These are phyloP conservation scores for human (Homo sapiens) DNA, from an alignment of 2,113 vertebrate species.

Conservation along the genomic window DNA sequence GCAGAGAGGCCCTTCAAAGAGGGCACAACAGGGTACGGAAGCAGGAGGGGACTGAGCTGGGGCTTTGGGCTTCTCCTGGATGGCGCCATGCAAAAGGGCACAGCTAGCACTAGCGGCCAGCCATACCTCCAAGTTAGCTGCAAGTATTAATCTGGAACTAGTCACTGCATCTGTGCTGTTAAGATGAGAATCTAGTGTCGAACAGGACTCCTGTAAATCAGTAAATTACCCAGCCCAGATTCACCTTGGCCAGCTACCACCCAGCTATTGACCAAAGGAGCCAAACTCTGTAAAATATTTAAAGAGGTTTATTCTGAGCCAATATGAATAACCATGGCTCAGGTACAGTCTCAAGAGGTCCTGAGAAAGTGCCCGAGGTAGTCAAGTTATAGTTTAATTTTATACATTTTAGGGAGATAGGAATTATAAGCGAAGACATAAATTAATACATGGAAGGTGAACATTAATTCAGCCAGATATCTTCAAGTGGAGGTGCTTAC, in stretches of 20 bases:
- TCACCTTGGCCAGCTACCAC: not conserved
- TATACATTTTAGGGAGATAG: no score
- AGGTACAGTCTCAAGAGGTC: no score
- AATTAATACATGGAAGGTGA: no score
- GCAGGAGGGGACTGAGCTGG: not conserved
- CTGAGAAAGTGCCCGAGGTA: no score
- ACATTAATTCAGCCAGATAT: no score
- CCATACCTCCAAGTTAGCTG: fast-evolving
- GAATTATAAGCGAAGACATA: no score
- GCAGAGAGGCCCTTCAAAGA: not conserved
- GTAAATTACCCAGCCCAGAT: not conserved
- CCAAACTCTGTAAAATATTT: not conserved
- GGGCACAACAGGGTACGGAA: fast-evolving
- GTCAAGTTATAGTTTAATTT: no score
- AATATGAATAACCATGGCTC: no score
- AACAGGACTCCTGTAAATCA: not conserved
- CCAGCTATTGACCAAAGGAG: not conserved
- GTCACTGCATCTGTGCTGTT: not conserved
- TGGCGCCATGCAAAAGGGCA: not conserved
- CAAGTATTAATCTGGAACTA: not conserved
- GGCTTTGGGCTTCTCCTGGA: fast-evolving
- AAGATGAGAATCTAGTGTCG: not conserved
- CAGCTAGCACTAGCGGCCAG: not conserved
- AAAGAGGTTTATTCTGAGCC: no score
- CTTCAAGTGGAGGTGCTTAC: no score